Base-by-base conservation (phyloP, 2,888 invertebrate species). In the Andrena dorsata region DNA sequence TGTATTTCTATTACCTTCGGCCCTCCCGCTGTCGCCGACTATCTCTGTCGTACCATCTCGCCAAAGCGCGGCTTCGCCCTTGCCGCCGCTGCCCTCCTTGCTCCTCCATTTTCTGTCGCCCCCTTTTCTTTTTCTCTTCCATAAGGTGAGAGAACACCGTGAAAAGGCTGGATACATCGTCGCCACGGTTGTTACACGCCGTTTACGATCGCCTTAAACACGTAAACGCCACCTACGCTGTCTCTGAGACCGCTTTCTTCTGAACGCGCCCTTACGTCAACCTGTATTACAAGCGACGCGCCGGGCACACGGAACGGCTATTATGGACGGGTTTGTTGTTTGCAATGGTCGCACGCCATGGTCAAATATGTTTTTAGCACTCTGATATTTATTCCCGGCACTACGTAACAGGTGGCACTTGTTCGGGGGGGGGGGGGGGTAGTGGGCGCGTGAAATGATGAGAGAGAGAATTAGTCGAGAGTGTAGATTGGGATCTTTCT, bases 171-270 rank as follows among this genome's bases (percentile, higher is more conserved):
- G 51, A 66, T 80, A 80, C 76, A 72, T 81, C 82, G 81, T 74
- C 76, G 64, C 51, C 64, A 69, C 68, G 77, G 76, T 78, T 75
- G 78, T 83, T 81, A 85, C 80, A 77, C 83, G 58, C 79, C 66
- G 76, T 85, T 87, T 87, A 82, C 79, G 84, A 77, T 79, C 65
- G 51, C 76, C 76, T 87, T 86, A 81, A 86, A 71, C 71, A 70
- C 58, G 74, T 60, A 63, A 81, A 61, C 82, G 75, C 61, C 82
- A 61, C 64, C 76, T 60, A 76, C 68, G 75, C 70, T 53, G 56
- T 71, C 56, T 79, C 82, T 73, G 30, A 49, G 63, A 30, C 53
- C 65, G 64, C 68, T 53, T 28, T 61, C 63, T 49, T 49, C 23
- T 60, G 72, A 76, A 80, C 73, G 63, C 61, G 73, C 51, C 72